Evolutionary conservation across 1,140 invertebrate genomes (phyloP).

Genomic region (Nephila pilipes): DNA sequence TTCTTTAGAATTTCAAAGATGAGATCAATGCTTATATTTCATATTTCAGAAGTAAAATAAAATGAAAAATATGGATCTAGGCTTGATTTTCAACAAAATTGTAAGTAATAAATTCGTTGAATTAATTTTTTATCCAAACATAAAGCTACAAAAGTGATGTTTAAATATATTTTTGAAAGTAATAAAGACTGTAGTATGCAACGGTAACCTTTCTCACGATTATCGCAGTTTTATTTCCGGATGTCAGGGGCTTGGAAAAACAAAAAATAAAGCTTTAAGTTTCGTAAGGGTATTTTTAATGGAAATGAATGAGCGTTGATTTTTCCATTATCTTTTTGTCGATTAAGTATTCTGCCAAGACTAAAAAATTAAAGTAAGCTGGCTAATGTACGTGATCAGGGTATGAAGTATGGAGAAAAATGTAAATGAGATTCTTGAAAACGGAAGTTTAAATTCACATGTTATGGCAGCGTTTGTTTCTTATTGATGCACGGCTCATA

Average conservation of each 20-base stretch:
- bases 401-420: neutral
- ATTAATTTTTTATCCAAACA: neutral
- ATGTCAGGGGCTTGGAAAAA: neutral
- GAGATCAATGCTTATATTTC: neutral
- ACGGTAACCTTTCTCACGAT: neutral
- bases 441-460: slow-evolving; percentile 20
- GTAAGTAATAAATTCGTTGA: neutral
- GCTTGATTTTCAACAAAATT: neutral
- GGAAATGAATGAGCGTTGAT: slow-evolving; percentile 39
- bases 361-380: slow-evolving; percentile 12
- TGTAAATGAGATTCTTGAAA: slow-evolving; percentile 7
- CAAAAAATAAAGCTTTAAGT: neutral
- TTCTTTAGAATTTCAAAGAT: neutral
- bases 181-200: neutral
- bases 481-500: neutral
- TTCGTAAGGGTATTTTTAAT: slow-evolving; percentile 4
- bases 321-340: slow-evolving; percentile 50
- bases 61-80: neutral
- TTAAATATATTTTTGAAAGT: neutral
- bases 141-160: neutral
- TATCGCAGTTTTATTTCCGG: slow-evolving; percentile 44
- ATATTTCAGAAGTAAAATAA: neutral
- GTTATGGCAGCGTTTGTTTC: neutral
- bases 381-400: slow-evolving; percentile 13
- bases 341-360: slow-evolving; percentile 22